Percentiles rank a stretch among this genome's conserved stretches.
Evolutionary conservation across 2,888 invertebrate genomes (phyloP).

Genomic region (Torymus tubicola): DNA sequence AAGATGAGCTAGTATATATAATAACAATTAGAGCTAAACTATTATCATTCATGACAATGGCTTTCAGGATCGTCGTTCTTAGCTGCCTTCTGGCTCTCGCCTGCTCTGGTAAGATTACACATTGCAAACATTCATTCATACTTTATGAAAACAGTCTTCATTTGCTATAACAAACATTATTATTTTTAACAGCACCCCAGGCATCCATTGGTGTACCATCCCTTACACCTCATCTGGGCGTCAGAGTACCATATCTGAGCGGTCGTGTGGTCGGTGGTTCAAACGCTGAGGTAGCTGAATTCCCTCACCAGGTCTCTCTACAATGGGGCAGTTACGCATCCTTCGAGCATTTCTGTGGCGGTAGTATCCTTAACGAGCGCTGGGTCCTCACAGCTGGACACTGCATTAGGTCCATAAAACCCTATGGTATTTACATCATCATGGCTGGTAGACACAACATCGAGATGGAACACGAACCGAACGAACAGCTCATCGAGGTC

Average conservation of each 20-base stretch:
- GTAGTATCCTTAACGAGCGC: constrained; percentile 71
- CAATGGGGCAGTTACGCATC: constrained; percentile 64
- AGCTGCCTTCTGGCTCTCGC: too few species aligned
- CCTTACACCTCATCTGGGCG: not conserved
- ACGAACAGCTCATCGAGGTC: constrained; percentile 71
- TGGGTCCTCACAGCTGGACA: constrained; percentile 76
- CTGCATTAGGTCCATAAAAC: constrained; percentile 69
- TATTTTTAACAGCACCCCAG: too few species aligned
- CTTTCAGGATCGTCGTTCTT: too few species aligned
- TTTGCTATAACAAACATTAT: too few species aligned
- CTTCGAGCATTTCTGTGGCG: constrained; percentile 71
- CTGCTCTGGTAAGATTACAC: too few species aligned
- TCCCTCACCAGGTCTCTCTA: constrained; percentile 77
- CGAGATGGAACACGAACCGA: constrained; percentile 72
- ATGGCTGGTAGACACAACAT: constrained; percentile 64
- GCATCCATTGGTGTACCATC: not conserved
- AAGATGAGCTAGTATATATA: too few species aligned
- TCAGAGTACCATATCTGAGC: not conserved
- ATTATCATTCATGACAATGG: too few species aligned
- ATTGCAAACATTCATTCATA: too few species aligned
- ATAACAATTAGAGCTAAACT: too few species aligned
- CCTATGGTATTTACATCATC: constrained; percentile 74
- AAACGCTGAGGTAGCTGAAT: constrained; percentile 72
- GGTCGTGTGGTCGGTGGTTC: constrained; percentile 65
- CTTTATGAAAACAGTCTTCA: too few species aligned